Base-by-base conservation (phyloP, 2,797 vertebrate genomes). In the Pygocentrus nattereri region DNA sequence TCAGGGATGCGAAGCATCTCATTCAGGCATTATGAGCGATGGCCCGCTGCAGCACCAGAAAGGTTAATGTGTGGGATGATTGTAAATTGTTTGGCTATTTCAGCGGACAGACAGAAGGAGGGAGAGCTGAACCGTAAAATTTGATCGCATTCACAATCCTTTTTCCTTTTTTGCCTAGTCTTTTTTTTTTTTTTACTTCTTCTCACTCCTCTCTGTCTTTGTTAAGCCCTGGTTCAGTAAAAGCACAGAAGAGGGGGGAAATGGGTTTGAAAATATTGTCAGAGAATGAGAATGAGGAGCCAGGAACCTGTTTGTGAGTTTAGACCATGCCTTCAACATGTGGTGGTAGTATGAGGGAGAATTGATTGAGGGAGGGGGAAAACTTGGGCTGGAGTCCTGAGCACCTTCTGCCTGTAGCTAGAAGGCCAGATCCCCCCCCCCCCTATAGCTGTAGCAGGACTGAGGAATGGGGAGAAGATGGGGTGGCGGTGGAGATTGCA, bases 11-110 rank as follows among this genome's bases (percentile, higher is more conserved):
- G 87, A 82, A 87, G 82, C 79, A 76, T 82, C 87, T 89, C 85
- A 83, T 85, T 31, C 74, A 62, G 6, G 82, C 85, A 82, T 89
- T 88, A 81, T 80, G 83, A 84, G 83, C 88, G 82, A 86, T 86
- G 84, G 86, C 85, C 88, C 84, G 77, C 87, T 68, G 41, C 80
- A 84, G 86, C 87, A 88, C 68, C 52, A 76, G 87, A 92, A 93
- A 94, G 92, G 93, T 93, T 93, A 93, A 93, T 90, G 89, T 88
- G 84, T 90, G 77, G 80, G 88, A 90, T 91, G 91, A 93, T 87
- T 90, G 90, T 91, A 91, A 92, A 93, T 90, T 90, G 91, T 92
- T 92, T 91, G 85, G 85, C 88, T 91, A 86, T 92, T 91, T 90
- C 87, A 74, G 79, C 88, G 68, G 82, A 86, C 89, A 80, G 84